Evolutionary conservation across 1,140 invertebrate species (phyloP).

Genomic region (Procambarus clarkii): DNA sequence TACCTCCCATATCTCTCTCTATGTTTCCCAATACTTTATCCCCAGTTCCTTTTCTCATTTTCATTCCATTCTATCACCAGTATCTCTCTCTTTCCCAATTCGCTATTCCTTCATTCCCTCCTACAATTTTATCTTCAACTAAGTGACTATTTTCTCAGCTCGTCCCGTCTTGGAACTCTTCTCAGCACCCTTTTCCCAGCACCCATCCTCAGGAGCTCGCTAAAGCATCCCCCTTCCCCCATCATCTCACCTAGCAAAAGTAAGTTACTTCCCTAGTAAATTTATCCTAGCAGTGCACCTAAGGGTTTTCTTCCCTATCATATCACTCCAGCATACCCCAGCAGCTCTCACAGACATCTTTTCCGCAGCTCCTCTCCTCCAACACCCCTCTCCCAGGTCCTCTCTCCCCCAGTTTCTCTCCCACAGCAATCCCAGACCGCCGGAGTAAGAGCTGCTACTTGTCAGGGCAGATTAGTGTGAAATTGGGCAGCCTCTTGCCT

Average conservation of each 20-base stretch:
- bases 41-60: background rate
- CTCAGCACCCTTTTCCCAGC: background rate
- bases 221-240: too few species aligned
- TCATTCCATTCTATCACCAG: background rate
- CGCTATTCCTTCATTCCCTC: background rate
- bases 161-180: background rate
- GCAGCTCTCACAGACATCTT: background rate
- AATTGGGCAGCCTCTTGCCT: conserved; percentile 54
- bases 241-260: too few species aligned
- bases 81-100: background rate
- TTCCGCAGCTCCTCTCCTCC: background rate
- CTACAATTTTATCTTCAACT: too few species aligned
- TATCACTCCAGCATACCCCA: background rate
- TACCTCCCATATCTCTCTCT: too few species aligned
- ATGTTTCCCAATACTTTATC: background rate
- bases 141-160: background rate
- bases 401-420: background rate
- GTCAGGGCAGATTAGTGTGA: conserved; percentile 58
- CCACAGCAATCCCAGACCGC: conserved; percentile 12
- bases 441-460: conserved; percentile 33
- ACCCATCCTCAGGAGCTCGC: too few species aligned
- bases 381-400: background rate
- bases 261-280: background rate
- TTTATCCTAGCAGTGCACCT: background rate
- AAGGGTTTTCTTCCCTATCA: background rate